A percentile compares a stretch with the other conserved stretches of the same genome.
These are phyloP conservation scores for Drosophila burlai DNA, from an alignment of 1,140 invertebrate species.

Conservation along the genomic window DNA sequence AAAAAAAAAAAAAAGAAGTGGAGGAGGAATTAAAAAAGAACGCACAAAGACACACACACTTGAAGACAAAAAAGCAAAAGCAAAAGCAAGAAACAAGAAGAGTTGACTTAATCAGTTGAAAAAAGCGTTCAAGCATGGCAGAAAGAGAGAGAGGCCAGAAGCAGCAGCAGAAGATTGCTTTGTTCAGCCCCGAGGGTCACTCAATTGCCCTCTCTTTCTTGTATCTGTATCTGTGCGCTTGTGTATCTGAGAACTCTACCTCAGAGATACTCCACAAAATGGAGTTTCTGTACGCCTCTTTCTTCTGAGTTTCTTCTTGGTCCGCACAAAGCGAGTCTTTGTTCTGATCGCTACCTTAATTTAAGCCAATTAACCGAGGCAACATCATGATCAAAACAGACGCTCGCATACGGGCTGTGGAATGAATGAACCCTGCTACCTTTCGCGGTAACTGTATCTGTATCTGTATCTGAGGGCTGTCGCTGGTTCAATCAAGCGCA, in stretches of 20 bases:
- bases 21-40: conserved; percentile 25
- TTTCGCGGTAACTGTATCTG: conserved; percentile 30
- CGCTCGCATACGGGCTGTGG: conserved; percentile 33
- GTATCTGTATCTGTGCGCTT: conserved; percentile 52
- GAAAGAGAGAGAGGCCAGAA: conserved; percentile 34
- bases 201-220: conserved; percentile 68
- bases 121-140: conserved; percentile 81
- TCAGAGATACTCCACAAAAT: conserved; percentile 66
- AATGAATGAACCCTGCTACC: conserved; percentile 44
- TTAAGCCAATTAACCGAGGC: conserved; percentile 85
- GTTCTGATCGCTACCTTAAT: conserved; percentile 85
- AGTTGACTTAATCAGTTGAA: conserved; percentile 83
- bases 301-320: background rate
- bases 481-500: conserved; percentile 57
- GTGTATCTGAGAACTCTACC: conserved; percentile 15
- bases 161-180: conserved; percentile 72
- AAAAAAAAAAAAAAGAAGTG: conserved; percentile 1
- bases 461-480: conserved; percentile 30
- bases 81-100: conserved; percentile 40
- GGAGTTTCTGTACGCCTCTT: conserved; percentile 55
- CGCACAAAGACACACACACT: conserved; percentile 51
- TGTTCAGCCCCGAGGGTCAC: conserved; percentile 74
- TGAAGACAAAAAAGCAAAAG: conserved; percentile 12
- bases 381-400: conserved; percentile 18
- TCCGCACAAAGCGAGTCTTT: conserved; percentile 59